A percentile compares a stretch with the other conserved stretches of the same genome.
Conservation (phyloP, 1,140 invertebrate genomes). For the Ditylenchus dipsaci region DNA sequence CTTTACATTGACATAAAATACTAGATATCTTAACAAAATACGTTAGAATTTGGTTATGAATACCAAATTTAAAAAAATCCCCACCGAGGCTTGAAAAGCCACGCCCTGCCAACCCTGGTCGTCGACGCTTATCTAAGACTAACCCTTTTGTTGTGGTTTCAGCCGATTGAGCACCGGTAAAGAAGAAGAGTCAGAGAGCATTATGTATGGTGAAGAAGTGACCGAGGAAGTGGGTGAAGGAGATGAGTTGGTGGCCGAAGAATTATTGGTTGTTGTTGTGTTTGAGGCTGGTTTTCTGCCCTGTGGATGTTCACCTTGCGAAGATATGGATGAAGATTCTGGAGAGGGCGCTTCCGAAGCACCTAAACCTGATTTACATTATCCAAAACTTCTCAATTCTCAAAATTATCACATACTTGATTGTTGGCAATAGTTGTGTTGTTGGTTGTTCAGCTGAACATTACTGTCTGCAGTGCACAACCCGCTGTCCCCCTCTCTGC, state of each 20-base stretch:
- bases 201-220: not conserved
- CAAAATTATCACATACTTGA: not conserved
- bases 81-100: no score
- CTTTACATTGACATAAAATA: no score
- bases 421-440: not conserved
- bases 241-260: not conserved
- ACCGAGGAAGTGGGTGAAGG: not conserved
- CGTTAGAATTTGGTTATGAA: no score
- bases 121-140: no score
- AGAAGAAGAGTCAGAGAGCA: not conserved
- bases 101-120: no score
- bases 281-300: not conserved
- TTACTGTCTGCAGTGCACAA: not conserved
- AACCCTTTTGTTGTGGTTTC: no score
- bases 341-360: not conserved
- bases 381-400: not conserved
- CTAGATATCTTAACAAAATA: no score
- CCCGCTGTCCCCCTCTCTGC: not conserved
- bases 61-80: no score
- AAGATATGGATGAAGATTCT: not conserved
- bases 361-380: not conserved
- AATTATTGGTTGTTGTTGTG: not conserved
- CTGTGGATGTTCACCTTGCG: not conserved
- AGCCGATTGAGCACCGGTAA: not conserved
- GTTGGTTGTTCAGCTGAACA: not conserved